Evolutionary conservation across 2,888 invertebrate species (phyloP).

Genomic region (Caenorhabditis panamensis): DNA sequence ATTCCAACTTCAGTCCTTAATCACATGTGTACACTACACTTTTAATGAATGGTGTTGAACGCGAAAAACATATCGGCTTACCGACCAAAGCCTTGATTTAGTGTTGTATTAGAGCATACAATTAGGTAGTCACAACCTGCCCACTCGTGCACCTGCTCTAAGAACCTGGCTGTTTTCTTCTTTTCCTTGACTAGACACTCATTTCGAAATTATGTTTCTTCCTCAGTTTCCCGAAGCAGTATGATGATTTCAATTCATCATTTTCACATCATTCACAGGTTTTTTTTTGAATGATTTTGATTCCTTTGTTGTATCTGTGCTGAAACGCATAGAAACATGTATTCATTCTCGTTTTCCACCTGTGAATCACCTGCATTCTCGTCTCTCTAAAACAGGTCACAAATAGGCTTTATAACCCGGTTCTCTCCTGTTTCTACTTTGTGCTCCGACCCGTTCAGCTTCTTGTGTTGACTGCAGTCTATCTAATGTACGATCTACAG

Average conservation of each 20-base stretch:
- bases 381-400: not conserved
- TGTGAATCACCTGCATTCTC: not conserved
- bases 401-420: not conserved
- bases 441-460: not conserved
- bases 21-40: not conserved
- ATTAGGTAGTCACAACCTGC: slow-evolving; percentile 8
- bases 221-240: too few species aligned
- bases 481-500: not conserved
- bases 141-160: slow-evolving; percentile 4
- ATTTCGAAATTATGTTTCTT: slow-evolving; percentile 3
- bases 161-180: not conserved
- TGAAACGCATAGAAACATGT: not conserved
- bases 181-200: not conserved
- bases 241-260: too few species aligned
- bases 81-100: not conserved
- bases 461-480: not conserved
- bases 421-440: too few species aligned
- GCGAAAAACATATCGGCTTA: not conserved
- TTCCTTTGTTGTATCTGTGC: not conserved
- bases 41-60: slow-evolving; percentile 1
- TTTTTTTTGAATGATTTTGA: not conserved
- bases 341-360: not conserved
- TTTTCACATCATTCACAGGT: not conserved
- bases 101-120: not conserved
- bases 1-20: not conserved